Percentiles rank a stretch among this genome's conserved stretches.
Evolutionary conservation across 2,113 vertebrate genomes (phyloP).

Genomic region (Ranitomeya variabilis): DNA sequence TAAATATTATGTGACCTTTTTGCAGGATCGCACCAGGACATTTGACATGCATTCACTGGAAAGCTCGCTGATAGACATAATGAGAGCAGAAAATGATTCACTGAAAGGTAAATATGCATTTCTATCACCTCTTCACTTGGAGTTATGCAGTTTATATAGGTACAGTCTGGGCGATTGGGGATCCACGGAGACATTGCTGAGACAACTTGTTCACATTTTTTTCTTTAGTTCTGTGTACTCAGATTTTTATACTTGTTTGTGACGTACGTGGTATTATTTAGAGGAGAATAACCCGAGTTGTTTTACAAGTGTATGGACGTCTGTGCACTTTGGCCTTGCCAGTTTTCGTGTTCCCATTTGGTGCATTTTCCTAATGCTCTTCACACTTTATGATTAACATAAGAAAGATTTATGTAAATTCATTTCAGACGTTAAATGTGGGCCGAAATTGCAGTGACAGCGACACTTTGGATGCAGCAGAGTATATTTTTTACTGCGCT

Average conservation of each 20-base stretch:
- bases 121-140: background rate
- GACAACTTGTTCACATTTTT: background rate
- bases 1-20: constrained; percentile 51
- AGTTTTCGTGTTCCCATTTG: background rate
- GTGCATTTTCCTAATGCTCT: background rate
- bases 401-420: background rate
- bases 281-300: too few species aligned
- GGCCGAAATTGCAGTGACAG: constrained; percentile 15
- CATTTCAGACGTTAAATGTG: background rate
- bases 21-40: constrained; percentile 92
- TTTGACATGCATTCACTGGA: constrained; percentile 99
- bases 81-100: constrained; percentile 99
- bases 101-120: constrained; percentile 90
- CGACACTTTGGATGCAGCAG: background rate
- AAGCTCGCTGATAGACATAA: constrained; percentile 99
- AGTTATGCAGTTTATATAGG: background rate
- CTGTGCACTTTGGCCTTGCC: background rate
- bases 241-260: background rate
- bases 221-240: background rate
- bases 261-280: background rate
- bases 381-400: constrained; percentile 8
- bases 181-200: background rate
- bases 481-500: background rate
- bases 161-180: background rate
- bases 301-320: background rate